Evolutionary conservation across 2,888 invertebrate genomes (phyloP), one percentile per base, ranked within the genome.

Genomic region (Lypha dubia): DNA sequence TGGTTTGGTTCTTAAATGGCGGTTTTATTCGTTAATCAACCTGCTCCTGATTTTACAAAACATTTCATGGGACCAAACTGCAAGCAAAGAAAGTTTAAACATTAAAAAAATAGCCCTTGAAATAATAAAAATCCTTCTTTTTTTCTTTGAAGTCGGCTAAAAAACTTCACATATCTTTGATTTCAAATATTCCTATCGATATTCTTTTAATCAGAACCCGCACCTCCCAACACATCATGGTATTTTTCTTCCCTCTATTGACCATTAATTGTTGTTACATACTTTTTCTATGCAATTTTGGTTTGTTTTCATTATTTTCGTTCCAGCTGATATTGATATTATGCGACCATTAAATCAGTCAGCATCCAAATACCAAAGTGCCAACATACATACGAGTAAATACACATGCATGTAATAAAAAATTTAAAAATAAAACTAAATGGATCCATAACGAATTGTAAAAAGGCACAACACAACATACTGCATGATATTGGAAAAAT

Each of bases 401-500:
- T 3, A 38, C 38, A 38, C 13, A 11, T 51, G 62, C 1, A 53
- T 11, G 28, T 46, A 51, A 28, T n/a, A n/a, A n/a, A n/a, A 41
- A 53, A 53, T 44, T 53, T 65, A 73, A 70, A 56, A 75, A 49
- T 70, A 73, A 83, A 83, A 79, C 60, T 46, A 83, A 73, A 60
- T 8, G 24, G 79, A 71, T 62, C 60, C 77, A 79, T 74, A 83
- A 77, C 62, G 41, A 76, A 84, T 74, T 58, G 62, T 58, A 70
- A 74, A 83, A 58, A 60, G 32, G 20, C 62, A 74, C 56, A 77
- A 46, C 44, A 83, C 41, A 65, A 28, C 4, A 44, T 22, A 46
- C 3, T 7, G 0, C 4, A 41, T 28, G 20, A 49, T 63, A 17
- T 13, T 56, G 51, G 13, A 68, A 38, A 49, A 46, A 32, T 35